phyloP scores from a whole-genome alignment of 2,113 vertebrate species.

The Nestor notabilis region DNA sequence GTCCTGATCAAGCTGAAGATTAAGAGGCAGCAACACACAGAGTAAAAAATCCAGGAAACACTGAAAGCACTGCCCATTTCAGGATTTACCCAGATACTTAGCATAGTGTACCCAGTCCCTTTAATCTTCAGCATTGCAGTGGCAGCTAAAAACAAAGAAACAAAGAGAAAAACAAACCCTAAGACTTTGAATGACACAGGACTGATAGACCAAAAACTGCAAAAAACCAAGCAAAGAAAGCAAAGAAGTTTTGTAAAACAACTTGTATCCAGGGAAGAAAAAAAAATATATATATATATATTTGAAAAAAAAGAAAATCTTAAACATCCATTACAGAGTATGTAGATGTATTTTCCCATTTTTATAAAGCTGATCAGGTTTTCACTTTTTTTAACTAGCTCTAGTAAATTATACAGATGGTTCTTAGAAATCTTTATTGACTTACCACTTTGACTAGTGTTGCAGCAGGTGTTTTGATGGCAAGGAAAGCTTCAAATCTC shows the following conservation, averaged over 20 bases:
- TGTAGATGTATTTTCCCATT: neutral
- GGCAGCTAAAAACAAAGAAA: neutral
- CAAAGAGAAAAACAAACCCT: fast-evolving
- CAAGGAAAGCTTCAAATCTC: neutral
- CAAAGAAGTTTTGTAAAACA: neutral
- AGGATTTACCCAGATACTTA: neutral
- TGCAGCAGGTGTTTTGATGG: neutral
- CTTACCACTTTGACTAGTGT: neutral
- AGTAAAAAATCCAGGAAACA: neutral
- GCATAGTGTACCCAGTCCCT: neutral
- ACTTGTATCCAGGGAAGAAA: neutral
- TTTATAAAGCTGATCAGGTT: neutral
- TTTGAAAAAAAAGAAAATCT: neutral
- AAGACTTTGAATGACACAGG: neutral
- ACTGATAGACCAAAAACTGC: neutral
- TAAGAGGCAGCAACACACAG: neutral
- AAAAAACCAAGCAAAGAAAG: neutral
- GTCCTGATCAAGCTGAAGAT: neutral
- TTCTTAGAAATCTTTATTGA: neutral
- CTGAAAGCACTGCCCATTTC: neutral
- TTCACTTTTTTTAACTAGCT: neutral
- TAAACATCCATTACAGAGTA: neutral
- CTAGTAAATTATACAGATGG: neutral
- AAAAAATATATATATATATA: neutral
- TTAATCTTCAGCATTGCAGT: neutral